phyloP scores from a whole-genome alignment of 2,888 invertebrate genomes.

The Drepanosiphum platanoidis region DNA sequence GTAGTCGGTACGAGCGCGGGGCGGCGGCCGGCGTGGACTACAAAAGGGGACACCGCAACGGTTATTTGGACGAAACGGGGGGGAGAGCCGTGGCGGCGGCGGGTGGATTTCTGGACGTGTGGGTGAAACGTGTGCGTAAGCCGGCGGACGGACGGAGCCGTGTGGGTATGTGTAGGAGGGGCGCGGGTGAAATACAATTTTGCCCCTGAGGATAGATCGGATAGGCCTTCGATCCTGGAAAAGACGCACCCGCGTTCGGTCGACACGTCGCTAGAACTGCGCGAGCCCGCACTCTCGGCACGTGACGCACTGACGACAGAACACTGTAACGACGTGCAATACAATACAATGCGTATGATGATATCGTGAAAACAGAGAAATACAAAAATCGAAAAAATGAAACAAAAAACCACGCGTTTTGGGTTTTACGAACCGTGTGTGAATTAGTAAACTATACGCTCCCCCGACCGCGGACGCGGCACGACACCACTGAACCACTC shows the following conservation, averaged over 20 bases:
- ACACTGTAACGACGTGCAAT: no score
- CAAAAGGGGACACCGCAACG: not conserved
- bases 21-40: no score
- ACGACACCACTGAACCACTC: not conserved
- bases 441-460: no score
- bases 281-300: constrained; percentile 25
- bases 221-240: constrained; percentile 11
- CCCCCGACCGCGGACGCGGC: not conserved
- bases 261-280: constrained; percentile 31
- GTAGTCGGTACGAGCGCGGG: no score
- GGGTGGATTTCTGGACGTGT: not conserved
- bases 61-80: not conserved
- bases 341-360: no score
- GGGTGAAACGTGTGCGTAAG: not conserved
- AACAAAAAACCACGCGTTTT: no score
- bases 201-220: constrained; percentile 40
- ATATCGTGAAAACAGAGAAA: no score
- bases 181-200: not conserved
- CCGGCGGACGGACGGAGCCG: not conserved
- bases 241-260: constrained; percentile 37
- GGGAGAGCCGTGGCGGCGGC: not conserved
- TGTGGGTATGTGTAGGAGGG: not conserved
- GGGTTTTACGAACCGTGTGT: not conserved
- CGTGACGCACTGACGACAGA: constrained; percentile 34
- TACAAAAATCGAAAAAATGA: no score